Conservation (phyloP, 2,797 vertebrate genomes). For the Eleutherodactylus coqui region DNA sequence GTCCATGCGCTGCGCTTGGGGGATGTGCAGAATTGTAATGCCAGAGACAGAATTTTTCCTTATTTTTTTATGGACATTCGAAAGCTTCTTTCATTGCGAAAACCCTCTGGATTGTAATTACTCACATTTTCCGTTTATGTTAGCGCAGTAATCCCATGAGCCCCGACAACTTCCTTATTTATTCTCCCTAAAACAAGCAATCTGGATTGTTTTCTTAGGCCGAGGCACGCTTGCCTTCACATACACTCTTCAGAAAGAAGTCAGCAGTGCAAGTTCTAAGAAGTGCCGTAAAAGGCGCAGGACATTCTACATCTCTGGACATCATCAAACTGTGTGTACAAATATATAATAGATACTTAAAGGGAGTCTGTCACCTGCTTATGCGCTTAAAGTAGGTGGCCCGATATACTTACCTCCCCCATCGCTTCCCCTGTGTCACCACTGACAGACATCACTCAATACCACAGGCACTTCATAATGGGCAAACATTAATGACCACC, state of each 20-base stretch:
- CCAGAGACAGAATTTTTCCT: conserved; percentile 18
- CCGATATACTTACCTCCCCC: too few relatives aligned
- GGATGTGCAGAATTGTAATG: not conserved
- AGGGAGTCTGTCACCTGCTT: too few relatives aligned
- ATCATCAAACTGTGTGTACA: not conserved
- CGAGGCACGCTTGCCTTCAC: not conserved
- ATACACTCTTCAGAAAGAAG: not conserved
- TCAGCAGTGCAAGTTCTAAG: not conserved
- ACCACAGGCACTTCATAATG: too few relatives aligned
- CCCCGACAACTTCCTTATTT: conserved; percentile 36
- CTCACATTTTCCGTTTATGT: conserved; percentile 37
- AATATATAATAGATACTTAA: too few relatives aligned
- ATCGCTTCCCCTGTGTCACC: too few relatives aligned
- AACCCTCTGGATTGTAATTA: conserved; percentile 27
- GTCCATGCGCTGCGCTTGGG: not conserved
- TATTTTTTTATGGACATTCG: not conserved
- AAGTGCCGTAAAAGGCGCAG: not conserved
- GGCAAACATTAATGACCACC: too few relatives aligned
- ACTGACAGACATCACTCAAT: too few relatives aligned
- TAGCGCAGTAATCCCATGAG: conserved; percentile 38
- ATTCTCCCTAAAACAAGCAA: conserved; percentile 33
- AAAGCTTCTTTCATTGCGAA: conserved; percentile 34
- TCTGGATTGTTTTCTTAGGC: conserved; percentile 1
- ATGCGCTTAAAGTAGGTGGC: too few relatives aligned
- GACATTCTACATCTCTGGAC: not conserved